Evolutionary conservation across 53 echinoderm and acorn worm species (phyloP), one percentile per base, ranked within the genome.

Genomic region (Astropecten irregularis): DNA sequence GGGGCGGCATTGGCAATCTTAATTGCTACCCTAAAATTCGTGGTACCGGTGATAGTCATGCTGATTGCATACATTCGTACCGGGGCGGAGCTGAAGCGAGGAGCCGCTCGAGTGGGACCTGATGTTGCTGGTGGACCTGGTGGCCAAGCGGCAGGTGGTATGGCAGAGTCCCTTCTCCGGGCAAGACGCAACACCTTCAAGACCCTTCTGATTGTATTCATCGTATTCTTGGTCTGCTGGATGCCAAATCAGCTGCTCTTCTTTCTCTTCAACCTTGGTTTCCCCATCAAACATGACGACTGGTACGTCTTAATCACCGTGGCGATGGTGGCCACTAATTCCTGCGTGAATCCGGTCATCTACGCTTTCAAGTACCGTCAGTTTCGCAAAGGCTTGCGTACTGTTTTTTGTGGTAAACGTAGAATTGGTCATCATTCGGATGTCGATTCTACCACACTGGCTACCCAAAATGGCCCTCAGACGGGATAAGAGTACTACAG

Each of bases 361-460:
- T 88, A 88, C 38, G 71, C 83, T 7, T 64, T 88, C 53, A 88
- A 88, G 49, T 88, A 88, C 39, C 71, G 73, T 3, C 71, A 71
- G 60, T 88, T 88, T 59, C 82, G 82, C 13, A 82, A 62, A 21
- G 88, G 82, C 15, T 16, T 60, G 9, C 42, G 77, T 5, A 18
- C 42, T 9, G 18, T 60, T 29, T 77, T 58, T 46, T 58, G 77
- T 29, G 5, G 57, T 20, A 16, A 22, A 33, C 50, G 34, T 31
- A n/a, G n/a, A n/a, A n/a, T n/a, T n/a, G n/a, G n/a, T n/a, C n/a
- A n/a, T n/a, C n/a, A n/a, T n/a, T n/a, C n/a, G n/a, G n/a, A n/a
- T n/a, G n/a, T n/a, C n/a, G n/a, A n/a, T n/a, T n/a, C n/a, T n/a
- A n/a, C n/a, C n/a, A n/a, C n/a, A n/a, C n/a, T n/a, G n/a, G n/a